A percentile compares a stretch with the other conserved stretches of the same genome.
phyloP scores from a whole-genome alignment of 2,797 vertebrate genomes.

The Lates japonicus region DNA sequence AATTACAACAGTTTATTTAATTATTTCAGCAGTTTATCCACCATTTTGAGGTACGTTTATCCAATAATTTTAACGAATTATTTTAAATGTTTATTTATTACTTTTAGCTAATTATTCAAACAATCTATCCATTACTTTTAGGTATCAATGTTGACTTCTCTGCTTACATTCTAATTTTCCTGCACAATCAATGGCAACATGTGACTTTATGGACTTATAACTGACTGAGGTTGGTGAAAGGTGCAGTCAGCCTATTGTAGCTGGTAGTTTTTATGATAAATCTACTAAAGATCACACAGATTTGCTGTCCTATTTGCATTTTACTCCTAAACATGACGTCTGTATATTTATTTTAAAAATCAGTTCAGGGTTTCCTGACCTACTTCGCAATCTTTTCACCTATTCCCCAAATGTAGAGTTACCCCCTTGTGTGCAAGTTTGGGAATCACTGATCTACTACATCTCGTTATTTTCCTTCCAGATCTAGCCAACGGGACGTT shows the following conservation, averaged over 20 bases:
- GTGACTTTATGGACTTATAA: no score
- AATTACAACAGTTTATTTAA: background rate
- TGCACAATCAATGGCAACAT: no score
- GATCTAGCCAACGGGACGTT: slow-evolving; percentile 17
- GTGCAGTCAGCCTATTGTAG: no score
- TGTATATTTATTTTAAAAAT: no score
- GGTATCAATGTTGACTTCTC: background rate
- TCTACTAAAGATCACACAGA: no score
- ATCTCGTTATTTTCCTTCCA: slow-evolving; percentile 20
- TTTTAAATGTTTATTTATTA: background rate
- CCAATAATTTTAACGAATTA: background rate
- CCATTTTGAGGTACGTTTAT: no score
- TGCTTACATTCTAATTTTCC: background rate
- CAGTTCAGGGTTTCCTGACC: background rate
- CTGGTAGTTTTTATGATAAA: no score
- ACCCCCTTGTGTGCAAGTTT: background rate
- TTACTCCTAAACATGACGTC: no score
- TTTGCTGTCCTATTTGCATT: no score
- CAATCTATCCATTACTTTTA: background rate
- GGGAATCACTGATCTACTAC: slow-evolving; percentile 11
- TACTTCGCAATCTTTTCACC: slow-evolving; percentile 8
- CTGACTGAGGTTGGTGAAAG: no score
- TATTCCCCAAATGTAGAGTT: background rate
- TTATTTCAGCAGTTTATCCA: no score
- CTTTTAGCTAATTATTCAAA: background rate